A percentile compares a stretch with the other conserved stretches of the same genome.
These are phyloP conservation scores for Patella pellucida DNA, from an alignment of 2,888 invertebrate genomes.

Conservation along the genomic window DNA sequence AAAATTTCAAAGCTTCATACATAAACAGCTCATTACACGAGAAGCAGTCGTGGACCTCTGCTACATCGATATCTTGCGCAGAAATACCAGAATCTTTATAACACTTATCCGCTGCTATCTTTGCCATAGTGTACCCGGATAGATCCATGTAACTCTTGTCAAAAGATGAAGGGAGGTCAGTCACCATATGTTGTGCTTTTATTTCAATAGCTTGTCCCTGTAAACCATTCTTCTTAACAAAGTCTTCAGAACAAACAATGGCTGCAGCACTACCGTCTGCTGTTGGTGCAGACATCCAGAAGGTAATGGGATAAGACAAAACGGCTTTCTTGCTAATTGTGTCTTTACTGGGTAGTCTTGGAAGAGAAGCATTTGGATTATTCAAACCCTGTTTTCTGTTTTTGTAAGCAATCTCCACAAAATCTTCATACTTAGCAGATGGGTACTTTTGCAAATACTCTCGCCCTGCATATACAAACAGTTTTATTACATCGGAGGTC, in stretches of 20 bases:
- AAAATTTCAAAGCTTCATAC: constrained; percentile 87
- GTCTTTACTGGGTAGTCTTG: constrained; percentile 40
- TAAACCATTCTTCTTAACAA: constrained; percentile 82
- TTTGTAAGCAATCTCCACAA: constrained; percentile 60
- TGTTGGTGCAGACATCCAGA: constrained; percentile 78
- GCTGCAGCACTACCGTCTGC: constrained; percentile 98
- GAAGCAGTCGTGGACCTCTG: constrained; percentile 91
- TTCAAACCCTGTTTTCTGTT: constrained; percentile 61
- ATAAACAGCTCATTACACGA: constrained; percentile 97
- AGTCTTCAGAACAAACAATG: constrained; percentile 90
- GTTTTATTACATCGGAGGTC: constrained; percentile 66
- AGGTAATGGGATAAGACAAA: constrained; percentile 63
- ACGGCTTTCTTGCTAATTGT: constrained; percentile 47
- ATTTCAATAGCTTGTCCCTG: constrained; percentile 93
- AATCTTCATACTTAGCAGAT: constrained; percentile 43
- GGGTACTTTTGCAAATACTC: constrained; percentile 62
- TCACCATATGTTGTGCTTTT: constrained; percentile 94
- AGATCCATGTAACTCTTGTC: constrained; percentile 81
- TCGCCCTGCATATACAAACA: constrained; percentile 65
- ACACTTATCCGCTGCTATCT: constrained; percentile 75
- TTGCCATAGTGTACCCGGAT: constrained; percentile 95
- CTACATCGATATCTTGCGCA: constrained; percentile 53
- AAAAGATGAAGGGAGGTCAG: constrained; percentile 90
- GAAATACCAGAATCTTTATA: constrained; percentile 45
- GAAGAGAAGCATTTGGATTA: constrained; percentile 60